Base-by-base conservation (phyloP, 2,797 vertebrate genomes). In the Rhinoraja longicauda region DNA sequence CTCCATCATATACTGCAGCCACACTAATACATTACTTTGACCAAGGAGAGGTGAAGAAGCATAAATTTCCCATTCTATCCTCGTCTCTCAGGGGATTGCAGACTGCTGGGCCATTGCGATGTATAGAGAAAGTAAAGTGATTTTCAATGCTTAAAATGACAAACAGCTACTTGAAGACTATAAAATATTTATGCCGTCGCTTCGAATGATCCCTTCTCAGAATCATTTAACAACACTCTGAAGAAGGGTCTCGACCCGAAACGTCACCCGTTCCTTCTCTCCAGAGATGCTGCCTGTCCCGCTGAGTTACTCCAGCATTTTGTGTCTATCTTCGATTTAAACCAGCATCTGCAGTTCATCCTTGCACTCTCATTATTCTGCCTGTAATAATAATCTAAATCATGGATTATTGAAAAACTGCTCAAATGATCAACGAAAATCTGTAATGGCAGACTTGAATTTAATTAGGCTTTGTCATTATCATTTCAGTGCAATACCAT, bases 401-500 rank as follows among this genome's bases (percentile, higher is more conserved):
- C 67, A 53, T 29, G 90, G 90, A 73, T 91, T 91, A 88, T 88
- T 64, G 59, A 67, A 64, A 88, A 64, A 19, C 59, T 73, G 70
- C 36, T 53, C 53, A 91, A 91, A 91, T 53, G 70, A 91, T 73
- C 90, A 91, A 70, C 53, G 39, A 73, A 39, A 91, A 91, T 73
- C 90, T 73, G 70, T 73, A 91, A 73, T 73, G 45, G 24, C 19
- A 53, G 90, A 84, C 36, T 91, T 53, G 90, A 91, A 91, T 73
- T 29, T 91, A 91, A 91, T 91, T 91, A 73, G 39, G 90, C 67
- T 91, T 73, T 91, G 90, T 73, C 90, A 64, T 88, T 36, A 29
- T 72, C 39, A 17, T 91, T 91, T 72, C 5, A 45, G 36, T 36
- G 73, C 67, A 24, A 29, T 26, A 57, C 39, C 90, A 19, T 53